Evolutionary conservation across 2,888 invertebrate species (phyloP).

Genomic region (Nyleta sp.): DNA sequence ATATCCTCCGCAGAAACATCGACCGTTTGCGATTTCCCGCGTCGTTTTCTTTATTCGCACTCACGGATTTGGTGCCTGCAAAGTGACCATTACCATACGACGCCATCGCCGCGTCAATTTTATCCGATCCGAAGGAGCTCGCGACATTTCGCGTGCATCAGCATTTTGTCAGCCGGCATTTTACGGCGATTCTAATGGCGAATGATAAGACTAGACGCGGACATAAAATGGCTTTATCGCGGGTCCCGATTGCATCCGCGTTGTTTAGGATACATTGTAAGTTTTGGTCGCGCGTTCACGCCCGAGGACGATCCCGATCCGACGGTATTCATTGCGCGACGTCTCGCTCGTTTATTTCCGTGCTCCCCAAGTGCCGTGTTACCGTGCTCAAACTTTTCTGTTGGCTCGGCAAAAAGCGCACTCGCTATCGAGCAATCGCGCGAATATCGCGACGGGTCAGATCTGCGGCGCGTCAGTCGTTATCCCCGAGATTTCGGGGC

Average conservation of each 20-base stretch:
- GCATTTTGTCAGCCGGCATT: constrained; percentile 50
- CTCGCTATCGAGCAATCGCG: constrained; percentile 41
- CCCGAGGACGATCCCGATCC: not conserved
- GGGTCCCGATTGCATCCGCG: constrained; percentile 24
- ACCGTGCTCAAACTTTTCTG: constrained; percentile 47
- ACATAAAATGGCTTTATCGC: constrained; percentile 52
- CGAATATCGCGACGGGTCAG: not conserved
- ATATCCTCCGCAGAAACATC: constrained; percentile 41
- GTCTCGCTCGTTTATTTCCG: constrained; percentile 63
- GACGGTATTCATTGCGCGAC: constrained; percentile 50
- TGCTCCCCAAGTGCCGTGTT: constrained; percentile 56
- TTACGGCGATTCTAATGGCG: constrained; percentile 56
- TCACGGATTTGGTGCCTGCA: constrained; percentile 30
- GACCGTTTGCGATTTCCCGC: constrained; percentile 28
- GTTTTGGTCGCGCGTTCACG: constrained; percentile 46
- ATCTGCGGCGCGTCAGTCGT: constrained; percentile 17
- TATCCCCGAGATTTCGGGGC: not conserved
- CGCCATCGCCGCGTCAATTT: constrained; percentile 43
- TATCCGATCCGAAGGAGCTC: constrained; percentile 30
- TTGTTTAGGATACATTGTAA: constrained; percentile 51
- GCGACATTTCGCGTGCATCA: constrained; percentile 41
- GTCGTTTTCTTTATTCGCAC: constrained; percentile 39
- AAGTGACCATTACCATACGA: constrained; percentile 59
- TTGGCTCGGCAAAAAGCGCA: constrained; percentile 47
- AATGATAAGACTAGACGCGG: constrained; percentile 47